Percentiles rank a stretch among this genome's conserved stretches.
Evolutionary conservation across 2,113 vertebrate species (phyloP).

Genomic region (Vulpes vulpes): DNA sequence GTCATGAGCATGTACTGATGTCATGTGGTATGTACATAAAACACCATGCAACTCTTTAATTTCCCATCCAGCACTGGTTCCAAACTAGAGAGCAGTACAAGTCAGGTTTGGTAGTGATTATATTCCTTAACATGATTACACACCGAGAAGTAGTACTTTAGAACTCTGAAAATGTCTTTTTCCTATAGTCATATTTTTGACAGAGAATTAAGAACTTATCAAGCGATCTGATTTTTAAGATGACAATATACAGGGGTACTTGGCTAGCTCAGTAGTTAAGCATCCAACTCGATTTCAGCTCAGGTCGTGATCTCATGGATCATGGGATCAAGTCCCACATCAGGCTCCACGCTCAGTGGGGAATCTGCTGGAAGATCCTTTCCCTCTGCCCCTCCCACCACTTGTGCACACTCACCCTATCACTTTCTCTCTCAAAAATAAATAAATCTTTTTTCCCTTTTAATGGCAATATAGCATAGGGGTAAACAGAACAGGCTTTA

Average conservation of each 20-base stretch:
- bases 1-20: not conserved
- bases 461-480: not conserved
- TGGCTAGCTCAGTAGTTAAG: not conserved
- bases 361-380: not conserved
- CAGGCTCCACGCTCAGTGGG: not conserved
- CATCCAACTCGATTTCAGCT: not conserved
- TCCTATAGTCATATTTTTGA: not conserved
- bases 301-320: not conserved
- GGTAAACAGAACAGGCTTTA: not conserved
- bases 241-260: not conserved
- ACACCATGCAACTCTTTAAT: conserved; percentile 18
- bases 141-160: not conserved
- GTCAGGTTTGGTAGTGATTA: conserved; percentile 26
- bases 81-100: not conserved
- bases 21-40: conserved; percentile 23
- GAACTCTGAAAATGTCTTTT: not conserved
- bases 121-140: not conserved
- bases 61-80: conserved; percentile 15
- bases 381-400: not conserved
- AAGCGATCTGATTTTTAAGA: not conserved
- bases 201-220: not conserved
- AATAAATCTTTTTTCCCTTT: not conserved
- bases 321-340: not conserved
- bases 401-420: not conserved
- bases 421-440: not conserved